These are phyloP conservation scores for Edolisoma coerulescens DNA, from an alignment of 2,113 vertebrate species.

Conservation along the genomic window DNA sequence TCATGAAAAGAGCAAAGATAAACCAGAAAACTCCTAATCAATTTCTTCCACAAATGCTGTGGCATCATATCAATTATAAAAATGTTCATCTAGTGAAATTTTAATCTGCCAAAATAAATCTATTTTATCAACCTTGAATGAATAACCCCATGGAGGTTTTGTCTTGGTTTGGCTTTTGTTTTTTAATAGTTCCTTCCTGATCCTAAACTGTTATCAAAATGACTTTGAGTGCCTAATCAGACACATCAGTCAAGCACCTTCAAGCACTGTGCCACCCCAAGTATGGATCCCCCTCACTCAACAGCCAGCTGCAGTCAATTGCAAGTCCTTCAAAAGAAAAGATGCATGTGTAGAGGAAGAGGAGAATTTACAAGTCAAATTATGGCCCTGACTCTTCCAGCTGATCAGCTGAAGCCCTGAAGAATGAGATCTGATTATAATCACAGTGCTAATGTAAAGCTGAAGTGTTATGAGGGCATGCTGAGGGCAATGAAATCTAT, in stretches of 20 bases:
- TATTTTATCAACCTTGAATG: neutral
- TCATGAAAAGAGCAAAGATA: neutral
- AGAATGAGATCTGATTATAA: conserved; percentile 66
- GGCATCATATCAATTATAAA: neutral
- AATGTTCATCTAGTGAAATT: neutral
- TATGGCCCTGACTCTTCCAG: neutral
- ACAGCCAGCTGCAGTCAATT: conserved; percentile 53
- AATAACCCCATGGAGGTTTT: neutral
- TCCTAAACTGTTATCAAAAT: neutral
- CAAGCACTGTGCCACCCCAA: neutral
- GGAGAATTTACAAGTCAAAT: conserved; percentile 61
- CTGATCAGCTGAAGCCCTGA: conserved; percentile 40
- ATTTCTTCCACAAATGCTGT: neutral
- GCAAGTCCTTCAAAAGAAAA: conserved; percentile 39
- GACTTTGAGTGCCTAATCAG: conserved; percentile 33
- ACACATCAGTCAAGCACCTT: conserved; percentile 30
- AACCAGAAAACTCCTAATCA: neutral
- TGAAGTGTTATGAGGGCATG: conserved; percentile 28
- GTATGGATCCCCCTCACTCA: neutral
- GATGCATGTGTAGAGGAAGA: conserved; percentile 42
- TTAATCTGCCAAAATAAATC: neutral
- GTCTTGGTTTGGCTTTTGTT: neutral
- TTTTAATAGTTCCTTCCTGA: conserved; percentile 14
- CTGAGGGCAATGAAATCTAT: conserved; percentile 20
- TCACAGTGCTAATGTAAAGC: conserved; percentile 34